Base-by-base conservation (phyloP, 1,140 invertebrate species). In the Plectrocnemia conspersa region DNA sequence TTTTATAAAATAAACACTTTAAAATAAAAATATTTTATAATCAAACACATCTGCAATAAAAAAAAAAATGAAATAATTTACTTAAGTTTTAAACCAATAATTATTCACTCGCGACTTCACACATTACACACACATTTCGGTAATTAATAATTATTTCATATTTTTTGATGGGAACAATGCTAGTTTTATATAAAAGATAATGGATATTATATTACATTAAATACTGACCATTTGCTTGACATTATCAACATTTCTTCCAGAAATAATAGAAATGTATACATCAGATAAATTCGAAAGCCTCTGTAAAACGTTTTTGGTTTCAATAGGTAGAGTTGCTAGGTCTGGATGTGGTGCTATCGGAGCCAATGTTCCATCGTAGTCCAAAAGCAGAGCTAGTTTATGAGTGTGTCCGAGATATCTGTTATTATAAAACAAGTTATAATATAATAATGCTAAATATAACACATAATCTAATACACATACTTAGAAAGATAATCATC, bases 261-360 rank as follows among this genome's bases (percentile, higher is more conserved):
- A 92, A 32, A 93, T 85, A 57, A 94, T 86, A 11, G 90, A 88
- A 59, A 93, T 89, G 65, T 91, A 91, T 1, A 92, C 86, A 65
- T 93, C 89, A 0, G 88, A 82, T 72, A 90, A 83, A 68, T 92
- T 91, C n/a, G 87, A 83, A 6, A 93, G 72, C 61, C 89, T 79
- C 66, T 89, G 85, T 7, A 93, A 71, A 15, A 91, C 86, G 61
- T 88, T 83, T 63, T 89, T 91, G 2, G 91, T 92, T 70, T 93
- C 90, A 3, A 82, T 68, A 0, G 91, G 90, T 18, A 93, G 73
- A 4, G 84, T 84, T 19, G 91, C 91, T 25, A 93, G 72, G 71
- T 94, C 89, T 0, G 90, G 91, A 74, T 93, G 90, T 0, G 88
- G 86, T 0, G 89, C 89, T 61, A 94, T 88, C 0, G 90, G 89